Percentiles rank a stretch among this genome's conserved stretches.
phyloP scores from a whole-genome alignment of 2,113 vertebrate species.

The Pantherophis guttatus region DNA sequence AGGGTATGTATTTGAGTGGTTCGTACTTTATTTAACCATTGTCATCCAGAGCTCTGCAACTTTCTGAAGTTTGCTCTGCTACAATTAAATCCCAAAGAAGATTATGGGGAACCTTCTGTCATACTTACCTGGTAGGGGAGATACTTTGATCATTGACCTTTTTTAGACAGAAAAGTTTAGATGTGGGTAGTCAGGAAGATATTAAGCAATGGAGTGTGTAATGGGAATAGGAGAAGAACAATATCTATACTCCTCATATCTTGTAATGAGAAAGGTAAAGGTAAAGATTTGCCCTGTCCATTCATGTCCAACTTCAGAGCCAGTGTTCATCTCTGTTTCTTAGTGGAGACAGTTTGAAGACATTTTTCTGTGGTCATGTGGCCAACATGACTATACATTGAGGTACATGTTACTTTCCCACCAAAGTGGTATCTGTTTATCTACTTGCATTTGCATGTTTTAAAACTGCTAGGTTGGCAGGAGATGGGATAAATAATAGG shows the following conservation, averaged over 20 bases:
- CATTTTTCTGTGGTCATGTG: not conserved
- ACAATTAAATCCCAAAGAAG: not conserved
- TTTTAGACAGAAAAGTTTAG: not conserved
- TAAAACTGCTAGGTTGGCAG: not conserved
- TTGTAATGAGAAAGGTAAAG: not conserved
- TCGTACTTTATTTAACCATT: not conserved
- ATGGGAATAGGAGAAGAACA: not conserved
- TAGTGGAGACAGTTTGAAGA: not conserved
- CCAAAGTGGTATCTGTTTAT: too few species aligned
- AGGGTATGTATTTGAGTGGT: not conserved
- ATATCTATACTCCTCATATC: not conserved
- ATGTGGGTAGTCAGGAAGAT: not conserved
- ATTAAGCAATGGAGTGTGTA: not conserved
- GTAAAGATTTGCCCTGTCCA: not conserved
- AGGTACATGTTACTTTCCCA: not conserved
- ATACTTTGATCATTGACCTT: not conserved
- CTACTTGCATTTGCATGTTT: too few species aligned
- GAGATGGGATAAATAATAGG: not conserved
- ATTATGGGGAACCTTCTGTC: not conserved
- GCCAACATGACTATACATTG: not conserved
- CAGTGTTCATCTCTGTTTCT: not conserved
- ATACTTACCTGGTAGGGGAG: not conserved
- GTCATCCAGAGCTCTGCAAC: not conserved
- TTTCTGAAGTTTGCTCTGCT: not conserved
- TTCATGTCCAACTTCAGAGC: not conserved